Base-by-base conservation (phyloP, 2,797 vertebrate species). In the Urophycis tenuis region DNA sequence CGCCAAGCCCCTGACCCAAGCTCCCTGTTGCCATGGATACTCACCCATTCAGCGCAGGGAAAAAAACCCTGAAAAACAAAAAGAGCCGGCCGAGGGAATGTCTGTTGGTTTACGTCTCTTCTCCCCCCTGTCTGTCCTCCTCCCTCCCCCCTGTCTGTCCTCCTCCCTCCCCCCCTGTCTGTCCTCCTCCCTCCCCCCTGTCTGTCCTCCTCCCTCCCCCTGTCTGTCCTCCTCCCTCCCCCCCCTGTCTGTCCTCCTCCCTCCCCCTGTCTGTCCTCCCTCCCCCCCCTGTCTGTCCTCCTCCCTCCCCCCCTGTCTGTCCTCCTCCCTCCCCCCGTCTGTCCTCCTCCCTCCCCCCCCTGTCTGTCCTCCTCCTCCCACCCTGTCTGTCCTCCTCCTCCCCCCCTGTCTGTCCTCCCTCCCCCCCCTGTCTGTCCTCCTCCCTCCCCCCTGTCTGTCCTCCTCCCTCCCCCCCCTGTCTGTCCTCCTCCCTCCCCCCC, bases 281-380 rank as follows among this genome's bases (percentile, higher is more conserved):
- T 15, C 1, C 0, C 3, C 76, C 74, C 80, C 22, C 53, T 25
- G 6, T 14, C 3, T 69, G 70, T 73, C 11, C 3, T 15, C 32
- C 22, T 74, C 25, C 79, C 80, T 2, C 30, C 73, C 81, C 87
- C 82, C 49, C 76, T 99, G 97, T 97, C 88, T 91, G 94, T 3
- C 97, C 97, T 5, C 97, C 97, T 2, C 75, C 98, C 36, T 14
- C 36, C 14, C 36, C 14, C 36, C 14, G 9, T 10, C 36, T 11
- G 9, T 39, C 0, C 11, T 0, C 14, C 36, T 39, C 36, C 1
- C 11, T 14, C 36, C 14, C 11, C 14, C 36, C 8, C 36, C n/a
- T n/a, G n/a, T 39, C 36, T 39, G 9, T 39, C 36, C 14, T 8
- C 36, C 36, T 36, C 36, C 12, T n/a, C n/a, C n/a, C n/a, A n/a